Percentiles rank a stretch among this genome's conserved stretches.
Evolutionary conservation across 2,797 vertebrate species (phyloP).

Genomic region (Anguilla pacifica): DNA sequence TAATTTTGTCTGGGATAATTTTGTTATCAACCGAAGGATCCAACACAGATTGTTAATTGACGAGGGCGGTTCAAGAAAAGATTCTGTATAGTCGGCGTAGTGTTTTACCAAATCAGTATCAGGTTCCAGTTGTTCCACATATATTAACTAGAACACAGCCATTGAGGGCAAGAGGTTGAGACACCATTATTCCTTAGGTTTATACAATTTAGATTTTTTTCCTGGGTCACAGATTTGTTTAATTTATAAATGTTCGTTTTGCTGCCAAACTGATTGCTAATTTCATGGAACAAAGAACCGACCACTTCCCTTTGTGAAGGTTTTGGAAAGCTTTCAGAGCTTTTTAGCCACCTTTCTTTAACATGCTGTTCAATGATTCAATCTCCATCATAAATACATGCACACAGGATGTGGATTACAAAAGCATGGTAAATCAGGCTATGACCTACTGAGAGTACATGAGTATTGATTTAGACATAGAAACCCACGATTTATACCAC

Average conservation of each 20-base stretch:
- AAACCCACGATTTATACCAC: background rate
- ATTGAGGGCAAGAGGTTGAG: background rate
- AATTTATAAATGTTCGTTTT: background rate
- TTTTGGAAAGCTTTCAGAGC: background rate
- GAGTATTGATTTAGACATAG: background rate
- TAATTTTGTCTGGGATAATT: background rate
- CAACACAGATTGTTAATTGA: background rate
- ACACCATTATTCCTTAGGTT: background rate
- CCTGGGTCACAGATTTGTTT: background rate
- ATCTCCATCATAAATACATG: background rate
- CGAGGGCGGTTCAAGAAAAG: background rate
- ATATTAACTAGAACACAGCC: background rate
- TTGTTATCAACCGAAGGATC: background rate
- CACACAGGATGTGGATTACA: background rate
- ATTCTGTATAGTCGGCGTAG: background rate
- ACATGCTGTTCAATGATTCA: too few species aligned
- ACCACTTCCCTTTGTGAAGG: background rate
- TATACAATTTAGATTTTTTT: background rate
- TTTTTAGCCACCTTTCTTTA: background rate
- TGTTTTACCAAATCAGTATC: background rate
- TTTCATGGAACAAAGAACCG: background rate
- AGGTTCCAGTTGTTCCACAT: background rate
- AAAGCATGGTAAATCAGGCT: background rate
- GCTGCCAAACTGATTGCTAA: background rate
- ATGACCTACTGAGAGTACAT: background rate